Evolutionary conservation across 2,113 vertebrate species (phyloP), one percentile per base, ranked within the genome.

Genomic region (Hirundichthys speculiger): DNA sequence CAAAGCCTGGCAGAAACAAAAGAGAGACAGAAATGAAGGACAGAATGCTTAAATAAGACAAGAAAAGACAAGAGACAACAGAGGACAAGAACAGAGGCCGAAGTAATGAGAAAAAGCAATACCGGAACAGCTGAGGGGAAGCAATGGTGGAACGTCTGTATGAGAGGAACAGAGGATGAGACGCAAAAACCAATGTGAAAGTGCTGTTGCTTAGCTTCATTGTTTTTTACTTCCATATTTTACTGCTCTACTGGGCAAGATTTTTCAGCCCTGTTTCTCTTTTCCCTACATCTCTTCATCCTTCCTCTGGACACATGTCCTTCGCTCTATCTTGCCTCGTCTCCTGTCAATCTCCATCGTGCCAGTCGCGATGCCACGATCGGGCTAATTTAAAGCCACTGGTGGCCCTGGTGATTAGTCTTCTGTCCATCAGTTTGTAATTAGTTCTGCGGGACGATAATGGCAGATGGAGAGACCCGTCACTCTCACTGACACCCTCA

Each of bases 341-440:
- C 45, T 42, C 34, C 41, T 76, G 75, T 62, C 66, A 55, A 6
- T 73, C 69, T 76, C 56, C 65, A 64, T 86, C 70, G 64, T 77
- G 75, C 50, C 81, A 78, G 80, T 43, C 42, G 24, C 1, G 8
- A 53, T 53, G n/a, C 62, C 56, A 42, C 18, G 2, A 54, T 70
- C 55, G 12, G 19, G 80, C 79, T 90, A 70, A 86, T 90, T 89
- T 83, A 83, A 84, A 86, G 75, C 66, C 69, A 21, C 64, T 34
- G 19, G 55, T 72, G 74, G 59, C 75, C 64, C 54, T 15, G 56
- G 57, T 86, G 82, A 91, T 92, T 86, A 89, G 83, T 79, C 73
- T 71, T 69, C 88, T 88, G 88, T 87, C 88, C 79, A 67, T 89
- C 88, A 79, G 59, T 70, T 70, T 64, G 74, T 90, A 90, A 92